Evolutionary conservation across 2,888 invertebrate species (phyloP).

Genomic region (Bombylius discolor): DNA sequence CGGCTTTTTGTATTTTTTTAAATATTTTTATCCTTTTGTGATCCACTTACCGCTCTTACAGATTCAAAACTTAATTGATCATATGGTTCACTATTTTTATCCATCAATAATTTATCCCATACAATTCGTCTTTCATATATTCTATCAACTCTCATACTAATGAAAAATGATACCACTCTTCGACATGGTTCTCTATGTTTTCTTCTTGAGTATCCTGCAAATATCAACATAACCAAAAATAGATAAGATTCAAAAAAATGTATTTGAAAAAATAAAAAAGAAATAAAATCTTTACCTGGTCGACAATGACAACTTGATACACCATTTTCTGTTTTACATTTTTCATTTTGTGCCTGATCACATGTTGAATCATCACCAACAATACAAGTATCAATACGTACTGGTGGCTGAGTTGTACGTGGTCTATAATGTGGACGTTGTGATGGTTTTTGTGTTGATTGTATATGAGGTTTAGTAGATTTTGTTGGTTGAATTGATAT

Average conservation of each 20-base stretch:
- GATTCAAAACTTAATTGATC: constrained; percentile 75
- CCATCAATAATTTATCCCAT: constrained; percentile 62
- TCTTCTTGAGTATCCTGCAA: constrained; percentile 47
- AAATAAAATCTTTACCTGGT: constrained; percentile 42
- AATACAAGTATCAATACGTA: constrained; percentile 81
- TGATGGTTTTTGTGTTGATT: constrained; percentile 42
- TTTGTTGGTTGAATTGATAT: constrained; percentile 39
- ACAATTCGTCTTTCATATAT: constrained; percentile 66
- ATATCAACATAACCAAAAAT: not conserved
- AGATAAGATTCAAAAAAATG: not conserved
- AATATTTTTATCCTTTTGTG: no score
- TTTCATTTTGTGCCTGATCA: constrained; percentile 75
- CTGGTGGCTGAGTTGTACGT: constrained; percentile 33
- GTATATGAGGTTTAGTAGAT: constrained; percentile 44
- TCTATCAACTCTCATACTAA: constrained; percentile 69
- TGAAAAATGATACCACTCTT: constrained; percentile 60
- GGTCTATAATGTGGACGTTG: constrained; percentile 48
- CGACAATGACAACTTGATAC: constrained; percentile 82
- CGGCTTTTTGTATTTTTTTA: not conserved
- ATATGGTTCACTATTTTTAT: constrained; percentile 66
- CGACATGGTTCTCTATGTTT: constrained; percentile 65
- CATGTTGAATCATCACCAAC: constrained; percentile 88
- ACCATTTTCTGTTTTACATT: constrained; percentile 71
- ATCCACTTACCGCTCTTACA: constrained; percentile 62
- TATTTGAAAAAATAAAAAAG: not conserved